Evolutionary conservation across 2,797 vertebrate species (phyloP), one percentile per base, ranked within the genome.

Genomic region (Thunnus albacares): DNA sequence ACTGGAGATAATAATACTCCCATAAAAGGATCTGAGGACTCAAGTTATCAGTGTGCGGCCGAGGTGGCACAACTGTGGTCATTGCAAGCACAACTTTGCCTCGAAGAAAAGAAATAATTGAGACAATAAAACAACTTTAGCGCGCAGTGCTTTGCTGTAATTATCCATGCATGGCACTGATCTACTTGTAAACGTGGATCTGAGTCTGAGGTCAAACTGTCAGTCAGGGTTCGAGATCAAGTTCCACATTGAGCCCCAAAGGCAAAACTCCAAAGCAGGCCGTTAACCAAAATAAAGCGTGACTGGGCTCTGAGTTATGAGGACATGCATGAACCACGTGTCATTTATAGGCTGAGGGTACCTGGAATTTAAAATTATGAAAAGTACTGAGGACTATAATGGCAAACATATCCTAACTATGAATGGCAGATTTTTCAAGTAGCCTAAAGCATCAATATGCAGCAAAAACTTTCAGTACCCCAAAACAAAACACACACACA

Each of bases 201-300:
- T 75, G 77, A 88, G 84, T 73, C 77, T 76, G 86, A 77, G 91
- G 89, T 94, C 90, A 94, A 91, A 81, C 89, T 83, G 85, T 84
- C 90, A 87, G 86, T 81, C 79, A 28, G 86, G 88, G 85, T 87
- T 88, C 90, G 86, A 91, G 94, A 92, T 95, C 94, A 89, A 86
- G 91, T 94, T 94, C 89, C 93, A 79, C 75, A 79, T 30, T 85
- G 86, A 92, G 84, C 86, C 89, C 79, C 18, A 62, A 55, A 83
- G 90, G 84, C 89, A 88, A 68, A 85, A 86, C 83, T 91, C 89
- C 81, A 88, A 87, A 87, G 84, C 62, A 71, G 80, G 87, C 70
- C 63, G 73, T 83, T 85, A 75, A 87, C 86, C 88, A 82, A 89
- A 92, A 92, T 89, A 91, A 89, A 91, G 88, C 85, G 58, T 84